phyloP scores from a whole-genome alignment of 1,140 invertebrate genomes.

The Adoxophyes honmai region DNA sequence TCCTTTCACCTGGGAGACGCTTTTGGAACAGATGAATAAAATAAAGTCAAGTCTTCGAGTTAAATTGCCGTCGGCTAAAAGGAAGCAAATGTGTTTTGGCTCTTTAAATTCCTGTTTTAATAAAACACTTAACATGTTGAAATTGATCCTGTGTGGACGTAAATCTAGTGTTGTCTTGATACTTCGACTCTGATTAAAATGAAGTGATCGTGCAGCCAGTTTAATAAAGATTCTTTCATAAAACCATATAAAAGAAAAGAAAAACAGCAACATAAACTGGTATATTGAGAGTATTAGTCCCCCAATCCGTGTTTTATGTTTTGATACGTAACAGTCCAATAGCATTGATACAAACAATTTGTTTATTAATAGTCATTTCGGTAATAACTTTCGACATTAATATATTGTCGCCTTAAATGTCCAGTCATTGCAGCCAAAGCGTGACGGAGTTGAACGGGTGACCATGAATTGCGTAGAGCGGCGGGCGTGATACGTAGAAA shows the following conservation, averaged over 20 bases:
- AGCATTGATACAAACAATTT: background rate
- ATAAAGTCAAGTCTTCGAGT: background rate
- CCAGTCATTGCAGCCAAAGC: conserved; percentile 65
- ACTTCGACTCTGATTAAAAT: no score
- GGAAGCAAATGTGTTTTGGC: background rate
- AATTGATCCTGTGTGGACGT: background rate
- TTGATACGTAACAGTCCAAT: no score
- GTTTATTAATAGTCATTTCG: conserved; percentile 45
- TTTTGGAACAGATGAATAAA: conserved; percentile 31
- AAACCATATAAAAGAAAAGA: no score
- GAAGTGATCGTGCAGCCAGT: no score
- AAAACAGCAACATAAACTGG: no score
- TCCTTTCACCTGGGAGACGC: conserved; percentile 51
- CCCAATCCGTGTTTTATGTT: no score
- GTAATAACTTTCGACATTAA: conserved; percentile 65
- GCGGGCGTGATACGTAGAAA: conserved; percentile 66
- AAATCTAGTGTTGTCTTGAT: no score
- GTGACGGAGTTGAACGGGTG: conserved; percentile 71
- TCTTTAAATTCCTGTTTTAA: background rate
- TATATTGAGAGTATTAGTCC: no score
- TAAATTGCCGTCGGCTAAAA: background rate
- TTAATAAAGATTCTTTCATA: no score
- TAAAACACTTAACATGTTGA: background rate
- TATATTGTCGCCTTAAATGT: conserved; percentile 66
- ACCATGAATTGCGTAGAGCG: conserved; percentile 73